Base-by-base conservation (phyloP, 2,797 vertebrate species). In the Carduelis carduelis region DNA sequence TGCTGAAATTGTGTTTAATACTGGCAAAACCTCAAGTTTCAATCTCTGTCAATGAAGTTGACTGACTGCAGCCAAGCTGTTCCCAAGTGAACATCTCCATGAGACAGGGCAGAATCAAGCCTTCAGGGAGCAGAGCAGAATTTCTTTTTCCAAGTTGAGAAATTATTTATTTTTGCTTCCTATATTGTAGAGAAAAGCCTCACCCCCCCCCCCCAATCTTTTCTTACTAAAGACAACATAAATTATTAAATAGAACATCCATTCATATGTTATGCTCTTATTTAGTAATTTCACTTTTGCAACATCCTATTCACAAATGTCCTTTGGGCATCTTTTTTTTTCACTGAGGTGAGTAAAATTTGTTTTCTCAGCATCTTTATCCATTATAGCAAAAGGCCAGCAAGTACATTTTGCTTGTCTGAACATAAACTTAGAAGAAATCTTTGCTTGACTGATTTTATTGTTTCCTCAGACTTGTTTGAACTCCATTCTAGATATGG, bases 221-320 rank as follows among this genome's bases (percentile, higher is more conserved):
- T 79, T 75, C 71, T 80, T 41, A 44, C 69, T 74, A 85, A 77
- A 87, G 49, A n/a, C n/a, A 82, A 28, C 27, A 91, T 93, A 12
- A 47, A 95, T 94, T 95, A 94, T 96, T 95, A 79, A 96, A 52
- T 24, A 86, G 35, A 79, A 19, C 37, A 78, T 24, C 65, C 93
- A 86, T 89, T 85, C 69, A 66, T 77, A 50, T 28, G 46, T 50
- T 85, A 53, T 27, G 41, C 8, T 52, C 66, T 84, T 56, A 77
- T 78, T 95, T 93, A 78, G 89, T 89, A 89, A 91, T 83, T 94
- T 85, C 19, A 52, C 8, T 89, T 85, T 63, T 83, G 15, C 15
- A 87, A 57, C 61, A 57, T 49, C 59, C 55, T 88, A 69, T 90
- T 90, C 53, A 63, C 19, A 64, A 30, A 76, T 13, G 32, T 59